A percentile compares a stretch with the other conserved stretches of the same genome.
Conservation (phyloP, 1,140 invertebrate species). For the Trissolcus basalis region DNA sequence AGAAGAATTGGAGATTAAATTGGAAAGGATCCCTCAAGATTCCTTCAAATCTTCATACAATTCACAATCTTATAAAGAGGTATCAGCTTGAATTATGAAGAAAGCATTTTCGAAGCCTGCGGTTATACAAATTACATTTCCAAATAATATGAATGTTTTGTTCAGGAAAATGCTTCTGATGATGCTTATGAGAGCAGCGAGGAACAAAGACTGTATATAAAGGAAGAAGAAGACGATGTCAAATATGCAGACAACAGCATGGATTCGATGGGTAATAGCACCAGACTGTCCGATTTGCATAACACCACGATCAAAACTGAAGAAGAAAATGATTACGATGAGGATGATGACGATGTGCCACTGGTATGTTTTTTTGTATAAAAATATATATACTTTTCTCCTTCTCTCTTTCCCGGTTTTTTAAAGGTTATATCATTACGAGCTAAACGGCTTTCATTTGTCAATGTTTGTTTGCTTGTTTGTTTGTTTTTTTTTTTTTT, state of each 20-base stretch:
- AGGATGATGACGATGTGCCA: conserved; percentile 80
- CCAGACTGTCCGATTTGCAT: conserved; percentile 73
- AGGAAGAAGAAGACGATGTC: conserved; percentile 73
- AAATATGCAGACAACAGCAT: conserved; percentile 66
- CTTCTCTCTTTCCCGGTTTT: too few species aligned
- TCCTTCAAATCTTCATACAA: conserved; percentile 19
- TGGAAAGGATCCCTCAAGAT: conserved; percentile 9
- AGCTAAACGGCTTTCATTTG: too few species aligned
- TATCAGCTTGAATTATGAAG: conserved; percentile 63
- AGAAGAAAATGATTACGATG: conserved; percentile 71
- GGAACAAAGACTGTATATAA: conserved; percentile 71
- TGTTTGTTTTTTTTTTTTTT: neutral
- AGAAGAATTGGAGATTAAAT: conserved; percentile 39
- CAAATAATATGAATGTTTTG: conserved; percentile 28
- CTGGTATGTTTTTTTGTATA: conserved; percentile 76
- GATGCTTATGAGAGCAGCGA: conserved; percentile 74
- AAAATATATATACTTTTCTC: conserved; percentile 11
- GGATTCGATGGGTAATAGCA: conserved; percentile 71
- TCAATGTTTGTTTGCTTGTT: neutral
- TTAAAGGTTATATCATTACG: too few species aligned
- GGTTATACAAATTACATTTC: conserved; percentile 12
- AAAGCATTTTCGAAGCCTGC: too few species aligned
- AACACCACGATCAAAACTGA: conserved; percentile 74
- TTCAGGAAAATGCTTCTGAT: conserved; percentile 39
- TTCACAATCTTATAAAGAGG: conserved; percentile 36